A percentile compares a stretch with the other conserved stretches of the same genome.
Conservation (phyloP, 1,140 invertebrate species). For the Euglossa dilemma region DNA sequence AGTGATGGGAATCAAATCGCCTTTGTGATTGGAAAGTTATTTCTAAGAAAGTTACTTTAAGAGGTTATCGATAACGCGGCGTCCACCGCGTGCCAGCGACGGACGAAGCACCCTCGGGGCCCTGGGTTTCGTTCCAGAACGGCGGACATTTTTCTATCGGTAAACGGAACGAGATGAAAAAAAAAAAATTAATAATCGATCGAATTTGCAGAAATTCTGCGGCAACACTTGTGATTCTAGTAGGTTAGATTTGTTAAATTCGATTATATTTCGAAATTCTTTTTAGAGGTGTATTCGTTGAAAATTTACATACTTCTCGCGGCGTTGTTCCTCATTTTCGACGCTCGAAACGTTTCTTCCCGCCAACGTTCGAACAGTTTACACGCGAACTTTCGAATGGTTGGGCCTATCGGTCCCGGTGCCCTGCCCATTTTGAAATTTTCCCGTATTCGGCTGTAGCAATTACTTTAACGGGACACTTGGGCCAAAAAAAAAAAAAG, state of each 20-base stretch:
- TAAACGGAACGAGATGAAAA: too few species aligned
- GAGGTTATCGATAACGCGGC: background rate
- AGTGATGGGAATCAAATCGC: slow-evolving; percentile 44
- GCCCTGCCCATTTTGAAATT: background rate
- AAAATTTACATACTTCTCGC: background rate
- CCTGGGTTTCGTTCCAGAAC: background rate
- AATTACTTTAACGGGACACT: background rate
- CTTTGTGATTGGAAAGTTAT: slow-evolving; percentile 24
- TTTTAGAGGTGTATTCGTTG: slow-evolving; percentile 11
- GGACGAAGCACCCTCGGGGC: background rate
- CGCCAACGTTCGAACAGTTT: background rate
- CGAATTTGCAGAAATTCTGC: background rate
- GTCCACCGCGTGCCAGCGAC: background rate
- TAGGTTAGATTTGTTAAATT: slow-evolving; percentile 45
- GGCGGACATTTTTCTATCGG: background rate
- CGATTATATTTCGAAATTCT: slow-evolving; percentile 34
- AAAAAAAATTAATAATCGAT: background rate
- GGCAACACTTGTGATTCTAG: slow-evolving; percentile 34
- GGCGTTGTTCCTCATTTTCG: slow-evolving; percentile 25
- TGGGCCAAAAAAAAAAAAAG: background rate
- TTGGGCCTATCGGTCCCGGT: background rate
- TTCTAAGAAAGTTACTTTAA: slow-evolving; percentile 1
- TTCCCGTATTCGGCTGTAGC: background rate
- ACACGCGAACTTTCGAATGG: background rate
- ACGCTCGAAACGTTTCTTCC: background rate